phyloP scores from a whole-genome alignment of 2,888 invertebrate genomes.

The Tromatobia lineatoria region DNA sequence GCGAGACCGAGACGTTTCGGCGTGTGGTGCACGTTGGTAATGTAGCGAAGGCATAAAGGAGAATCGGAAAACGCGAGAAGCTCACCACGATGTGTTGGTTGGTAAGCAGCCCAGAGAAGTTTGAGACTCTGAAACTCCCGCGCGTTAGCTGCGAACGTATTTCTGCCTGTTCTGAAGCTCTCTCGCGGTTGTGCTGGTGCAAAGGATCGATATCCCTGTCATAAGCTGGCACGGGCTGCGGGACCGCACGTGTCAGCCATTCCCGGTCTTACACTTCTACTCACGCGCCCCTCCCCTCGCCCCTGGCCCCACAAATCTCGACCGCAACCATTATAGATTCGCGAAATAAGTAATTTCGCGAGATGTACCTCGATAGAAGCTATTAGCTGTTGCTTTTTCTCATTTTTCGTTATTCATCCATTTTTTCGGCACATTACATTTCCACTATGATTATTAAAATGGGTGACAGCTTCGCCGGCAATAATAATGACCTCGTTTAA shows the following conservation, averaged over 20 bases:
- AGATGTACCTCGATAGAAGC: background rate
- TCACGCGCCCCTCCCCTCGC: background rate
- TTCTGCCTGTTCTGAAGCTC: background rate
- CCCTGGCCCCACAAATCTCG: conserved; percentile 12
- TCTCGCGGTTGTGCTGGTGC: conserved; percentile 34
- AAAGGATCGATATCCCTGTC: conserved; percentile 75
- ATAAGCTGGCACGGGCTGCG: conserved; percentile 74
- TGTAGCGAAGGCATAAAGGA: background rate
- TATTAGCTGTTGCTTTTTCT: background rate
- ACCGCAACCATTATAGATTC: conserved; percentile 39
- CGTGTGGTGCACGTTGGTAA: conserved; percentile 16
- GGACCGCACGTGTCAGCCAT: conserved; percentile 75
- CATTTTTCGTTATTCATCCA: background rate
- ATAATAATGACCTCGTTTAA: no score
- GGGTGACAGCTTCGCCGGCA: no score
- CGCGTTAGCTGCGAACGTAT: conserved; percentile 11
- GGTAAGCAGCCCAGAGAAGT: conserved; percentile 64
- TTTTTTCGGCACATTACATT: background rate
- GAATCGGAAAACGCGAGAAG: conserved; percentile 49
- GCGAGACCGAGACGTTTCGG: conserved; percentile 39
- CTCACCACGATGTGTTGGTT: background rate
- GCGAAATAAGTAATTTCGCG: conserved; percentile 44
- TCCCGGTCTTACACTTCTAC: conserved; percentile 20
- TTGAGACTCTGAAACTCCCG: conserved; percentile 42
- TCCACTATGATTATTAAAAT: background rate